These are phyloP conservation scores for Eristalinus sepulchralis DNA, from an alignment of 2,888 invertebrate species.

Conservation along the genomic window DNA sequence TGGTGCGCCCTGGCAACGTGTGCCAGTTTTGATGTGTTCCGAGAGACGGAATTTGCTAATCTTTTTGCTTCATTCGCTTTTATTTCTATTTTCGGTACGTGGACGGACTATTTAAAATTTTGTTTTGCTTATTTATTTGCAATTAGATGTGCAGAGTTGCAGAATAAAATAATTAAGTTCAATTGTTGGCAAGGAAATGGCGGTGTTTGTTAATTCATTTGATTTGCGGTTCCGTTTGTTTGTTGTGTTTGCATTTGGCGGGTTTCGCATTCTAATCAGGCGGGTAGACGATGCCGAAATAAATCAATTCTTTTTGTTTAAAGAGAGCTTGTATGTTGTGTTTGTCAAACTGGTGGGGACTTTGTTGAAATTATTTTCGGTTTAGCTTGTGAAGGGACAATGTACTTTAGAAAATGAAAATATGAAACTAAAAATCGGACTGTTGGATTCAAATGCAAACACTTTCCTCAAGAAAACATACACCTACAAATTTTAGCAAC, in stretches of 20 bases:
- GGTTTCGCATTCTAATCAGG: not conserved
- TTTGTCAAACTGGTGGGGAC: too few species aligned
- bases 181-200: conserved; percentile 63
- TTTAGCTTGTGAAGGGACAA: too few species aligned
- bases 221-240: conserved; percentile 1
- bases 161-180: conserved; percentile 60
- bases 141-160: conserved; percentile 40
- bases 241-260: not conserved
- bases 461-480: too few species aligned
- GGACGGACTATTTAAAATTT: conserved; percentile 13
- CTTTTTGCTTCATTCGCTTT: not conserved
- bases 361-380: too few species aligned
- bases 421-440: too few species aligned
- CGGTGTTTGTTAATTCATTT: conserved; percentile 57
- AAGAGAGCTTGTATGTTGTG: too few species aligned
- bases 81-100: conserved; percentile 24
- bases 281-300: not conserved
- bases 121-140: conserved; percentile 19
- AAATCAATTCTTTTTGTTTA: too few species aligned
- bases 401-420: too few species aligned
- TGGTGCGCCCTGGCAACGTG: conserved; percentile 36
- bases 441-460: too few species aligned
- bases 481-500: too few species aligned
- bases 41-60: conserved; percentile 59
- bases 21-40: conserved; percentile 66